Percentiles rank a stretch among this genome's conserved stretches.
Conservation (phyloP, 1,140 invertebrate species). For the Holotrichia oblita region DNA sequence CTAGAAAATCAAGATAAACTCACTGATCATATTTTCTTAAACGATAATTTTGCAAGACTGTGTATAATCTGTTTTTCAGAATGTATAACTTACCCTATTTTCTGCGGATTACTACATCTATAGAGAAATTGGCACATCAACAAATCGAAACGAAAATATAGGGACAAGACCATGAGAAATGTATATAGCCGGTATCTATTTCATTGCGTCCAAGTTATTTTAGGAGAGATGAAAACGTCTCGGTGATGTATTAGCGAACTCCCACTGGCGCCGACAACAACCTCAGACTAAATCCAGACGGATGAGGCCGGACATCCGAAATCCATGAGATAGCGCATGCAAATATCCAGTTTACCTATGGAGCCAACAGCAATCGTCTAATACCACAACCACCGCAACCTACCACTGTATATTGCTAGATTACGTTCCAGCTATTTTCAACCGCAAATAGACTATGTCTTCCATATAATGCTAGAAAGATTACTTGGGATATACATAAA, state of each 20-base stretch:
- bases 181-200: neutral
- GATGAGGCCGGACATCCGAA: slow-evolving; percentile 52
- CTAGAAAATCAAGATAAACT: too few relatives aligned
- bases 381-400: neutral
- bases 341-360: slow-evolving; percentile 46
- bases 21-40: too few relatives aligned
- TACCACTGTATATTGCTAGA: neutral
- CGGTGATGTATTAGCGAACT: slow-evolving; percentile 19
- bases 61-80: too few relatives aligned
- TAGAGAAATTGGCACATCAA: neutral
- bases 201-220: slow-evolving; percentile 25
- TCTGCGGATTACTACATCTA: neutral
- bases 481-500: too few relatives aligned
- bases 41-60: too few relatives aligned
- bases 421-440: slow-evolving; percentile 5
- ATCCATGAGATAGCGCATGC: slow-evolving; percentile 52
- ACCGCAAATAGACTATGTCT: slow-evolving; percentile 14
- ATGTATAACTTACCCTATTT: neutral
- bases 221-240: slow-evolving; percentile 28
- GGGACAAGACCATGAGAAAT: neutral
- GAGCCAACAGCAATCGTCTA: slow-evolving; percentile 31
- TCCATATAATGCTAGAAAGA: too few relatives aligned
- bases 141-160: too few relatives aligned
- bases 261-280: slow-evolving; percentile 20
- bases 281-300: slow-evolving; percentile 50